Evolutionary conservation across 1,140 invertebrate species (phyloP).

Genomic region (Papilio polytes): DNA sequence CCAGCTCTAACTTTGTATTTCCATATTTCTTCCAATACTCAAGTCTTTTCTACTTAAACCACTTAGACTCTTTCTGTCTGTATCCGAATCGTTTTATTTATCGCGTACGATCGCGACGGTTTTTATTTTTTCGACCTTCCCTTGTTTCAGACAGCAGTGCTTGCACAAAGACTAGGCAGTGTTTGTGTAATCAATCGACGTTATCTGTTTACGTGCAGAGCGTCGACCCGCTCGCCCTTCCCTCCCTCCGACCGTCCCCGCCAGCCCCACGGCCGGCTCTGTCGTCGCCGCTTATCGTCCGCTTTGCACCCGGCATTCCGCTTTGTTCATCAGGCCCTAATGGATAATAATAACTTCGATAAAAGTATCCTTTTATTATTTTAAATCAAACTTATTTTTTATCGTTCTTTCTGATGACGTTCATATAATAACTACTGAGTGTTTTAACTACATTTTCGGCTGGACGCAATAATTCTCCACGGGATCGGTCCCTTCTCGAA

Average conservation of each 20-base stretch:
- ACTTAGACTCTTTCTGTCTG: neutral
- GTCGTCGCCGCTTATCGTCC: constrained; percentile 50
- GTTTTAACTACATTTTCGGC: neutral
- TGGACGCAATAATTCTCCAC: neutral
- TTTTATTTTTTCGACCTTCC: constrained; percentile 7
- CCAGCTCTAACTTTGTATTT: neutral
- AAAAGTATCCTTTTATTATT: constrained; percentile 40
- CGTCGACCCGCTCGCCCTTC: constrained; percentile 53
- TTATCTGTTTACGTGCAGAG: constrained; percentile 66
- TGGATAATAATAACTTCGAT: constrained; percentile 39
- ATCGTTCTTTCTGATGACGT: neutral
- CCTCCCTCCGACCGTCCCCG: neutral
- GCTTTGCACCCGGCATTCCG: constrained; percentile 55
- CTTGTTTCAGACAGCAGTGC: constrained; percentile 38
- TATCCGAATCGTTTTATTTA: neutral
- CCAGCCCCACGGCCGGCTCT: constrained; percentile 20
- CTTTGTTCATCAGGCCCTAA: constrained; percentile 52
- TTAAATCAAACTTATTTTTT: constrained; percentile 22
- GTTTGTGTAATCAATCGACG: constrained; percentile 62
- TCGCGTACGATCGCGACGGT: neutral
- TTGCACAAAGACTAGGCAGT: constrained; percentile 54
- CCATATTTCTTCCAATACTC: neutral
- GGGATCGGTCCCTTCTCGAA: neutral
- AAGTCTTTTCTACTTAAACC: neutral
- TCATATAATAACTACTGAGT: neutral